Percentiles rank a stretch among this genome's conserved stretches.
Conservation (phyloP, 2,113 vertebrate species). For the Corvus moneduloides region DNA sequence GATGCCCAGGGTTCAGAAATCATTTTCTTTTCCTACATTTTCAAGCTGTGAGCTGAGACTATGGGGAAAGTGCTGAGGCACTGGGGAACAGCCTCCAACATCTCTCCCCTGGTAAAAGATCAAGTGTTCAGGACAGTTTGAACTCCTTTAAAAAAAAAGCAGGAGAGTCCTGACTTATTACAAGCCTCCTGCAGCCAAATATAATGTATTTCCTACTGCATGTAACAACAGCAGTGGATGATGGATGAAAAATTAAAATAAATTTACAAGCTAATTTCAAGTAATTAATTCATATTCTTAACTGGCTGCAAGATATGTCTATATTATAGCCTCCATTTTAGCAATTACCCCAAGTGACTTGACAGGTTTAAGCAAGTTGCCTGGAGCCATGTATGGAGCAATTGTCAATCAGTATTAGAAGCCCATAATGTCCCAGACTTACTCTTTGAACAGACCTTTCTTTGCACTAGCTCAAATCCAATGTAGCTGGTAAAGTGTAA, state of each 20-base stretch:
- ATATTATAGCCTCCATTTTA: neutral
- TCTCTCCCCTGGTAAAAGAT: neutral
- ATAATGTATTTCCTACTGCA: neutral
- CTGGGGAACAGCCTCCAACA: neutral
- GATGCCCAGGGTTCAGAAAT: neutral
- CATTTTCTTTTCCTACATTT: neutral
- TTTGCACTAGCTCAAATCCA: neutral
- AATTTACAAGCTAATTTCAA: neutral
- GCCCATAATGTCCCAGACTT: neutral
- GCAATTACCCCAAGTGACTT: conserved; percentile 18
- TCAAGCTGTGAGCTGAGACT: neutral
- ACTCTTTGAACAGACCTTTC: neutral
- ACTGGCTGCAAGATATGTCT: neutral
- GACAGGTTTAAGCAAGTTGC: conserved; percentile 22
- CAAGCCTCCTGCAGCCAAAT: neutral
- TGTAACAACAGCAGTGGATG: neutral
- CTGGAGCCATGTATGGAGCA: neutral
- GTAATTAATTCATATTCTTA: conserved; percentile 30
- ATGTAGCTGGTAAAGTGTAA: neutral
- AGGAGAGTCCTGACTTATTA: neutral
- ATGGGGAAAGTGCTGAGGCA: neutral
- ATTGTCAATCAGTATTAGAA: conserved; percentile 9
- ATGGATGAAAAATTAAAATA: conserved; percentile 1
- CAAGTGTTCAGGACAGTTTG: neutral
- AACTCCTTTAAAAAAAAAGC: neutral